A percentile compares a stretch with the other conserved stretches of the same genome.
phyloP scores from a whole-genome alignment of 2,113 vertebrate genomes.

The Psammodynastes pulverulentus region DNA sequence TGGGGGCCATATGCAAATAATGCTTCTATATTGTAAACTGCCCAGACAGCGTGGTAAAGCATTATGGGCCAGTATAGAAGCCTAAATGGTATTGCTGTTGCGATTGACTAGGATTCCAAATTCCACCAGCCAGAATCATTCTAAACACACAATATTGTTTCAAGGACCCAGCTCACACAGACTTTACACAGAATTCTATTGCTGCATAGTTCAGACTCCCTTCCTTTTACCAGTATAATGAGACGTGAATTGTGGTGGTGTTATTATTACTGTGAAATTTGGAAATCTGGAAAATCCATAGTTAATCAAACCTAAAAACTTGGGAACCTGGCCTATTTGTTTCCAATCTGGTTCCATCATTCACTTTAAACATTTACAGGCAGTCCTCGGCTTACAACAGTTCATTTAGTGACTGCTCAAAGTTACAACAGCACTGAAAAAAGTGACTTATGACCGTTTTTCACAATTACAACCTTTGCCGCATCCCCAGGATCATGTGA shows the following conservation, averaged over 20 bases:
- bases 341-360: not conserved
- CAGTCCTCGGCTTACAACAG: no score
- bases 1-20: not conserved
- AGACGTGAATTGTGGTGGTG: not conserved
- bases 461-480: no score
- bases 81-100: not conserved
- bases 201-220: not conserved
- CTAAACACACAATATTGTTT: not conserved
- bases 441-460: no score
- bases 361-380: not conserved
- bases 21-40: not conserved
- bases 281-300: not conserved
- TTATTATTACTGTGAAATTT: not conserved
- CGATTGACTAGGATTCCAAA: not conserved
- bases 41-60: not conserved
- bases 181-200: not conserved
- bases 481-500: no score
- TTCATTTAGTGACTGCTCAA: no score
- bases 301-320: not conserved
- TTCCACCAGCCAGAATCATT: not conserved
- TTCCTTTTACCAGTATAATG: not conserved
- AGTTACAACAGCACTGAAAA: no score
- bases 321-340: not conserved
- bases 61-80: not conserved
- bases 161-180: not conserved